Conservation (phyloP, 2,888 invertebrate genomes). For the Drosophila infuscata region DNA sequence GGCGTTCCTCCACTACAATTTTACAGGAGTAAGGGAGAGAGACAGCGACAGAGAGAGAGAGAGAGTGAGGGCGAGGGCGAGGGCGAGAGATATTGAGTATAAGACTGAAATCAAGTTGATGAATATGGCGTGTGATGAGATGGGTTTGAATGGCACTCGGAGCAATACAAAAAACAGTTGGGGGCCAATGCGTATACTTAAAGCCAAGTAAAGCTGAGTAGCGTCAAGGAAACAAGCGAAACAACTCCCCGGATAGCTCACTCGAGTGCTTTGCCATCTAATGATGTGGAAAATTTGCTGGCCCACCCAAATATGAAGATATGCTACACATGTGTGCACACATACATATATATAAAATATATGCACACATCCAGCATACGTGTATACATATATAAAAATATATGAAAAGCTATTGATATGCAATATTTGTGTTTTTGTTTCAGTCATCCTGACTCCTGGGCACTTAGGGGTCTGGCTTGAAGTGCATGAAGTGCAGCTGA, state of each 20-base stretch:
- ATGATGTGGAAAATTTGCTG: constrained; percentile 81
- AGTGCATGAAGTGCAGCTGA: constrained; percentile 36
- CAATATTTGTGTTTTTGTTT: constrained; percentile 61
- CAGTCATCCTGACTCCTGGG: constrained; percentile 42
- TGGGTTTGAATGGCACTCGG: constrained; percentile 67
- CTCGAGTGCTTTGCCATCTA: constrained; percentile 72
- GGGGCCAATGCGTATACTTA: constrained; percentile 31
- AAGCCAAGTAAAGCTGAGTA: constrained; percentile 23
- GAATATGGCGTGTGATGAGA: constrained; percentile 77
- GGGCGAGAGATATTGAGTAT: background rate
- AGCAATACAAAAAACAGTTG: constrained; percentile 43
- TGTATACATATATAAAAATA: background rate
- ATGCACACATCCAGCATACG: background rate
- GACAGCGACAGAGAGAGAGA: background rate
- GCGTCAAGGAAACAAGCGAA: constrained; percentile 35
- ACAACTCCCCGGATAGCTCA: constrained; percentile 64
- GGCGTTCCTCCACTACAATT: constrained; percentile 19
- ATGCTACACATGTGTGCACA: background rate
- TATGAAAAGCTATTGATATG: constrained; percentile 66
- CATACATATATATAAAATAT: constrained; percentile 1
- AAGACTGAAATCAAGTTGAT: constrained; percentile 67
- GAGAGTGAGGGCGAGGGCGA: background rate
- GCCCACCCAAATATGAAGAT: constrained; percentile 36
- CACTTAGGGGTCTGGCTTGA: constrained; percentile 39
- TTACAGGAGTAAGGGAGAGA: constrained; percentile 6